Evolutionary conservation across 2,888 invertebrate genomes (phyloP), one percentile per base, ranked within the genome.

Genomic region (Augiades crinisus): DNA sequence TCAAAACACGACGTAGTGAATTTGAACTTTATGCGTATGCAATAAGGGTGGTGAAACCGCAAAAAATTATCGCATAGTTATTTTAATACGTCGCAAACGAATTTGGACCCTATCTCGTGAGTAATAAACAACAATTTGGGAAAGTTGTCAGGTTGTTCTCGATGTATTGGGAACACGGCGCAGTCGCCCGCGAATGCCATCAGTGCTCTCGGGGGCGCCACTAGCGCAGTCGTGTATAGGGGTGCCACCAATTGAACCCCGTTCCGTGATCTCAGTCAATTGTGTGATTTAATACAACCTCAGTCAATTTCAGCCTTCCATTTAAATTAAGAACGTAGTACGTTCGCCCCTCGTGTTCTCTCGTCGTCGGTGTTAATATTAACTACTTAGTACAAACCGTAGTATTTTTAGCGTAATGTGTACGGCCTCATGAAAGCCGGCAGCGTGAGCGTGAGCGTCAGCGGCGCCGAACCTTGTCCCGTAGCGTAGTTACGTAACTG

Each of bases 401-500:
- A 36, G 27, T 44, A 38, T 17, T 22, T 54, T 54, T 49, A 57
- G 55, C 44, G 53, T 57, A 59, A 68, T 75, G 77, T 75, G 71
- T 68, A 65, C 68, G 64, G 68, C 59, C 60, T 68, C 67, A 75
- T 76, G 73, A 75, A 72, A 75, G 72, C 63, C 60, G 60, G 55
- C 57, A 63, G 58, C 62, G 70, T 59, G 76, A 76, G 77, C 60
- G 60, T 55, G 56, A 63, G 58, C 62, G 70, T 59, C 76, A 76
- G 77, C 56, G 78, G 77, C 70, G 72, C 67, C 63, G 67, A 81
- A 82, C 76, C 64, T 72, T 81, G 74, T 47, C 43, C 68, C 65
- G 71, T 70, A 72, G 64, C 72, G 80, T 76, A 70, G 73, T 88
- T 89, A 83, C 88, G 84, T 84, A 89, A 89, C 81, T 57, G 78